A percentile compares a stretch with the other conserved stretches of the same genome.
These are phyloP conservation scores for Danionella dracula DNA, from an alignment of 2,797 vertebrate species.

Conservation along the genomic window DNA sequence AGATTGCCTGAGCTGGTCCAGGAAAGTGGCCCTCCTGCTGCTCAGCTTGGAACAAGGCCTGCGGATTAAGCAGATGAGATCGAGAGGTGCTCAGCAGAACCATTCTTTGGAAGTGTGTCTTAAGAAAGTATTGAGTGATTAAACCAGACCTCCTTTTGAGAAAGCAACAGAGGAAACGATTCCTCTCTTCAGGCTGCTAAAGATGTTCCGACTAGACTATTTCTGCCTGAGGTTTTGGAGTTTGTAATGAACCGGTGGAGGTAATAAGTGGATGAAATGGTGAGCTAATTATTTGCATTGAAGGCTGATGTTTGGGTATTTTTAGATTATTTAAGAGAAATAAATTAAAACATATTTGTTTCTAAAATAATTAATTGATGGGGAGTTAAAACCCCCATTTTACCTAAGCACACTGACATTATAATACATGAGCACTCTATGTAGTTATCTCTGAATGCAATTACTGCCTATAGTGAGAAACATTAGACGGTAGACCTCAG, in stretches of 20 bases:
- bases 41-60: conserved; percentile 31
- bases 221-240: too few species aligned
- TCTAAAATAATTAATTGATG: too few species aligned
- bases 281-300: too few species aligned
- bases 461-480: conserved; percentile 24
- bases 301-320: too few species aligned
- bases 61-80: conserved; percentile 41
- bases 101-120: conserved; percentile 42
- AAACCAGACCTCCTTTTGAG: conserved; percentile 28
- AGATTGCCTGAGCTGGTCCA: conserved; percentile 7
- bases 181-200: neutral
- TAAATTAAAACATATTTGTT: too few species aligned
- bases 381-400: too few species aligned
- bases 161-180: conserved; percentile 1
- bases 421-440: too few species aligned
- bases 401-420: too few species aligned
- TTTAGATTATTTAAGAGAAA: too few species aligned
- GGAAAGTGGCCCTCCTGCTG: conserved; percentile 7
- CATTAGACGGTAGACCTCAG: conserved; percentile 47
- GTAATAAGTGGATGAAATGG: too few species aligned
- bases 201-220: neutral
- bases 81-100: conserved; percentile 42
- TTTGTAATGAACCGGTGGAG: too few species aligned
- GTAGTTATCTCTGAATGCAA: neutral
- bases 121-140: conserved; percentile 18